Evolutionary conservation across 1,140 invertebrate genomes (phyloP).

Genomic region (Copidosoma floridanum): DNA sequence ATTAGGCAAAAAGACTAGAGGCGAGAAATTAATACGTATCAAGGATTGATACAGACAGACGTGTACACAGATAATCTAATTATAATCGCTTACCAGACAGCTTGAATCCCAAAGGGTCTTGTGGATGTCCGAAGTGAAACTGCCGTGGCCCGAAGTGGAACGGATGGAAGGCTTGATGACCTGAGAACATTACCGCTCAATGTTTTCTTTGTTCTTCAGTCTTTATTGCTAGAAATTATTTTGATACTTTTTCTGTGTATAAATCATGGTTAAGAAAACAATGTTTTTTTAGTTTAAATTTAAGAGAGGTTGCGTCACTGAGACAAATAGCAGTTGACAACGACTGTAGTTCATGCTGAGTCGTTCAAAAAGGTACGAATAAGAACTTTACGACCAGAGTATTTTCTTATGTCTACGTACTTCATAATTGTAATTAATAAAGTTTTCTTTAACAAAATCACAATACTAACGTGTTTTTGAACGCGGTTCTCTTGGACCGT

Average conservation of each 20-base stretch:
- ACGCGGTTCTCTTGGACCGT: constrained; percentile 93
- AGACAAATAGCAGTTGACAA: too few species aligned
- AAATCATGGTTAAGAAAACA: too few species aligned
- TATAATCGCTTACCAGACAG: constrained; percentile 68
- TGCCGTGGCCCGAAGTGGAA: constrained; percentile 80
- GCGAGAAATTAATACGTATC: constrained; percentile 21
- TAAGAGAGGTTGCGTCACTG: too few species aligned
- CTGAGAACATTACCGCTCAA: constrained; percentile 50
- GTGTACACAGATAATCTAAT: constrained; percentile 18
- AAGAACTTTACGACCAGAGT: too few species aligned
- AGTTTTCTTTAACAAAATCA: too few species aligned
- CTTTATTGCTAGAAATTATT: too few species aligned
- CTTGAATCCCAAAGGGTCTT: constrained; percentile 79
- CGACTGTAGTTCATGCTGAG: too few species aligned
- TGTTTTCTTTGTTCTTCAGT: too few species aligned
- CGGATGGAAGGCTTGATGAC: constrained; percentile 81
- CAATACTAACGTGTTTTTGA: constrained; percentile 87
- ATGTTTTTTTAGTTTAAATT: too few species aligned
- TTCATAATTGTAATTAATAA: neutral
- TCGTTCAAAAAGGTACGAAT: too few species aligned
- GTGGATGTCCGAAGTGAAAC: constrained; percentile 75
- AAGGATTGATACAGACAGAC: neutral
- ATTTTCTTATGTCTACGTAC: too few species aligned
- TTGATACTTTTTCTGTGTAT: neutral
- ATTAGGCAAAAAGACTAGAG: neutral